Base-by-base conservation (phyloP, 2,797 vertebrate species). In the Luscinia megarhynchos region DNA sequence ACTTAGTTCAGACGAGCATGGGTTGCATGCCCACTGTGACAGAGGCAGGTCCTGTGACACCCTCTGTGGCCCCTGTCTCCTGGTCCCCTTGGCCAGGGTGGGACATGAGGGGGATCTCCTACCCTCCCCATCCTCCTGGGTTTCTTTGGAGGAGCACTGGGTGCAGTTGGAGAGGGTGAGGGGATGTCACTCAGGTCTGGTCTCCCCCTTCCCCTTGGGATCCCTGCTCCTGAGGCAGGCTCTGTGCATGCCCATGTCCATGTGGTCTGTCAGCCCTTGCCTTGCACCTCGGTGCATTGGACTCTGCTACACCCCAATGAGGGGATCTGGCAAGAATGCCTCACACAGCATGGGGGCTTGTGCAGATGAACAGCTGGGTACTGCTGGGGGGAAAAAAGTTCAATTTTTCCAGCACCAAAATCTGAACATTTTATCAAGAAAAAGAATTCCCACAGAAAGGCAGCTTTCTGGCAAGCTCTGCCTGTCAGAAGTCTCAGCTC, bases 261-360 rank as follows among this genome's bases (percentile, higher is more conserved):
- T 0, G 1, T 7, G 21, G 15, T 51, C n/a, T n/a, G 24, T 38
- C 43, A 48, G 30, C 10, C 36, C 58, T 32, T n/a, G 30, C 0
- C 0, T 8, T 41, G 51, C 20, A 2, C 1, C 0, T 6, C 43
- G 55, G 30, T 29, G 8, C 6, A 0, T 4, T 59, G 50, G n/a
- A 19, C 26, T 26, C 11, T 15, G 27, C 14, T 24, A 3, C 6
- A 21, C 16, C 26, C 32, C 34, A 16, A 7, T 11, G 43, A 79
- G 43, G 19, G 17, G 29, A 46, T 12, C 21, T 32, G 51, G 22
- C 30, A 67, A 46, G 34, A 75, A 19, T 0, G 0, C 19, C 27
- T 82, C 50, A 10, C 16, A 6, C 4, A 29, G 34, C 7, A 12
- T 0, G 0, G 16, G 24, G 12, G 15, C 17, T 62, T 64, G 29